Percentiles rank a stretch among this genome's conserved stretches.
Evolutionary conservation across 2,888 invertebrate genomes (phyloP).

Genomic region (Hoplodrina blanda): DNA sequence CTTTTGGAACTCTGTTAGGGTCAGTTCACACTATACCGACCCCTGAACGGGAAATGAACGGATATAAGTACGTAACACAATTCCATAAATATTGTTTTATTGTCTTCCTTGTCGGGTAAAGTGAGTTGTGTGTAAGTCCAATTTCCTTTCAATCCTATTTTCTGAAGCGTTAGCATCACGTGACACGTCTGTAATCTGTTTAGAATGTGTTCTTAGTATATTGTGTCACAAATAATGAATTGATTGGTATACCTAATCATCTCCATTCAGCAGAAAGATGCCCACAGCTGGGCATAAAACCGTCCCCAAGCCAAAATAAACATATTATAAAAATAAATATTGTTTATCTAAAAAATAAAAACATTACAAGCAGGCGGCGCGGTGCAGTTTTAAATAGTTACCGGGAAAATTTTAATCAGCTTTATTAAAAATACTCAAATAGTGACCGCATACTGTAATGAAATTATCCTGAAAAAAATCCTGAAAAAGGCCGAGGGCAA

Average conservation of each 20-base stretch:
- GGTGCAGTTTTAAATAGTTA: neutral
- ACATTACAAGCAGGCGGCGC: neutral
- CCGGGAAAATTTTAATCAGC: neutral
- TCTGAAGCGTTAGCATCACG: neutral
- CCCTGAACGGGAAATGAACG: slow-evolving; percentile 45
- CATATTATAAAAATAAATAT: too few relatives aligned
- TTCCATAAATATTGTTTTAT: slow-evolving; percentile 52
- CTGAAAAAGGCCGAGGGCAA: neutral
- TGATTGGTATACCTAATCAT: too few relatives aligned
- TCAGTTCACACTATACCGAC: slow-evolving; percentile 11
- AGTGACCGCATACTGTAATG: neutral
- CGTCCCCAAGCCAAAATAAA: too few relatives aligned
- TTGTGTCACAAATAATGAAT: too few relatives aligned
- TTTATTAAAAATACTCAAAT: slow-evolving; percentile 14
- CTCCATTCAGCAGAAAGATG: too few relatives aligned
- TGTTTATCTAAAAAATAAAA: too few relatives aligned
- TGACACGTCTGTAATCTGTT: too few relatives aligned
- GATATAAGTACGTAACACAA: slow-evolving; percentile 28
- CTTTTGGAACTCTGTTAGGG: slow-evolving; percentile 19
- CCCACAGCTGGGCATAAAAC: too few relatives aligned
- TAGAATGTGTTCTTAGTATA: too few relatives aligned
- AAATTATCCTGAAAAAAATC: neutral
- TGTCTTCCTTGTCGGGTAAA: slow-evolving; percentile 16
- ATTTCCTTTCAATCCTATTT: slow-evolving; percentile 48
- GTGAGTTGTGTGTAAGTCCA: slow-evolving; percentile 15